Evolutionary conservation across 2,797 vertebrate genomes (phyloP).

Genomic region (Sebastes oblongus): DNA sequence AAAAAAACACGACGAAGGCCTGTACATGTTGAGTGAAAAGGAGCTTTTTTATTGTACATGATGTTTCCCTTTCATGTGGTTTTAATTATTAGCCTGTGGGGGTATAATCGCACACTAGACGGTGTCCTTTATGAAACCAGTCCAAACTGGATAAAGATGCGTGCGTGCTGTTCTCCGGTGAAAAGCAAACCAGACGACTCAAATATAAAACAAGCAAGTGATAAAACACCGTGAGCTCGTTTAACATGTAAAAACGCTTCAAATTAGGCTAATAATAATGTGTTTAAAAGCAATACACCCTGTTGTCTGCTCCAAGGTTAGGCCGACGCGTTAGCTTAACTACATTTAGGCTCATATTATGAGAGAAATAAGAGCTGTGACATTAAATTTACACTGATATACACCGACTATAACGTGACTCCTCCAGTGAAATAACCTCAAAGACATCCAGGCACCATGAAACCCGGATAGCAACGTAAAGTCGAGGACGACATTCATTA

Average conservation of each 20-base stretch:
- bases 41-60: not conserved
- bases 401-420: not conserved
- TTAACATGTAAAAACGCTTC: not conserved
- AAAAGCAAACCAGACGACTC: not conserved
- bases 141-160: constrained; percentile 74
- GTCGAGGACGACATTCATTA: not conserved
- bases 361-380: not conserved
- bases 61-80: not conserved
- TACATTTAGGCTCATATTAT: not conserved
- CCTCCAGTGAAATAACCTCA: not conserved
- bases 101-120: constrained; percentile 27
- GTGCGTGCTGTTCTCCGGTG: constrained; percentile 41
- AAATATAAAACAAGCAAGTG: not conserved
- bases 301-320: constrained; percentile 56
- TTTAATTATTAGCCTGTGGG: constrained; percentile 34
- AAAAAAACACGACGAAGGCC: not conserved
- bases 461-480: constrained; percentile 3
- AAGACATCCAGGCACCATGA: constrained; percentile 1
- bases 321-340: constrained; percentile 45
- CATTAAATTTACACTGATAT: not conserved
- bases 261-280: constrained; percentile 18
- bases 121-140: constrained; percentile 73
- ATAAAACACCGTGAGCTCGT: not conserved
- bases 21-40: not conserved
- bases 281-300: constrained; percentile 15